Evolutionary conservation across 2,888 invertebrate species (phyloP).

Genomic region (Zhuqinia jingwanae): DNA sequence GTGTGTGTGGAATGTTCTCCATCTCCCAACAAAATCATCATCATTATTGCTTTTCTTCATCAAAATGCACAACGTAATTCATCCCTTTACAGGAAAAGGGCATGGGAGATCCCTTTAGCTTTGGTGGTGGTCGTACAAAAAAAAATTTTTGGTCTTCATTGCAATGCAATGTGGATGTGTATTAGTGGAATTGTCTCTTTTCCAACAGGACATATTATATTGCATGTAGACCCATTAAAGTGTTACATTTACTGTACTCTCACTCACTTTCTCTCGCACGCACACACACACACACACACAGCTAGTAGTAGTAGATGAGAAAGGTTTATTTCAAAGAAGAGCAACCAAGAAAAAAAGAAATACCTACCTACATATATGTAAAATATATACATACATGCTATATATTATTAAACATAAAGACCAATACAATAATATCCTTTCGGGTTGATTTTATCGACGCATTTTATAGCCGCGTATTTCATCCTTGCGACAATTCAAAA

Average conservation of each 20-base stretch:
- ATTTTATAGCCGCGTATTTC: slow-evolving; percentile 70
- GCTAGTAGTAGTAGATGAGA: no score
- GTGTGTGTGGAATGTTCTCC: no score
- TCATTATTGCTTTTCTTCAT: slow-evolving; percentile 41
- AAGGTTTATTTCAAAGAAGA: slow-evolving; percentile 56
- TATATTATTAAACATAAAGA: no score
- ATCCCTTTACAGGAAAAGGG: not conserved
- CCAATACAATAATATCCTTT: slow-evolving; percentile 65
- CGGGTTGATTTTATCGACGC: slow-evolving; percentile 63
- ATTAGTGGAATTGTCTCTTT: slow-evolving; percentile 20
- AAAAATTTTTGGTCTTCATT: not conserved
- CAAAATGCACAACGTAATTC: slow-evolving; percentile 45
- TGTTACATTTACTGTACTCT: slow-evolving; percentile 17
- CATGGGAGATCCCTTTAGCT: not conserved
- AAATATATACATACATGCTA: slow-evolving; percentile 60
- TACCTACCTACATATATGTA: not conserved
- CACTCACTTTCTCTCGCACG: no score
- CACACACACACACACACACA: no score
- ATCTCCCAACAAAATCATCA: slow-evolving; percentile 17
- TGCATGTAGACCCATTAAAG: slow-evolving; percentile 37
- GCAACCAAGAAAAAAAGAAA: no score
- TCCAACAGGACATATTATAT: slow-evolving; percentile 19
- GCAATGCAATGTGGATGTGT: not conserved
- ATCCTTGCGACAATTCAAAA: slow-evolving; percentile 70
- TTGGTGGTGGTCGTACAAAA: no score